Evolutionary conservation across 2,888 invertebrate genomes (phyloP), one percentile per base, ranked within the genome.

Genomic region (Carpatolechia fugitivella): DNA sequence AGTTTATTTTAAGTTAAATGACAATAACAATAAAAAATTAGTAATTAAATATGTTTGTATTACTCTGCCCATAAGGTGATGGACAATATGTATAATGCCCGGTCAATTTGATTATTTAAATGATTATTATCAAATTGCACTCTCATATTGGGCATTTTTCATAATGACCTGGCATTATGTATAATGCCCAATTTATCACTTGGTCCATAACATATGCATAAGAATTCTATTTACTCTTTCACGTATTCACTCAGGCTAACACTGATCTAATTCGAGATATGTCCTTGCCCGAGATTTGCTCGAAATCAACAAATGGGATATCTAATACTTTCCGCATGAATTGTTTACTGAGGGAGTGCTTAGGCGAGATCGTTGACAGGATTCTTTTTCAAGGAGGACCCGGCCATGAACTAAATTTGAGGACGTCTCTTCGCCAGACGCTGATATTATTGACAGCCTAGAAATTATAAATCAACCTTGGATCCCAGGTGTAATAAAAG

Each of bases 341-440:
- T 31, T 48, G 48, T 48, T 48, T 48, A 35, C 35, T 33, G 16
- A 35, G 6, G 18, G n/a, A 16, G 48, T 35, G 11, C 16, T 47
- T 5, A 47, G 14, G 14, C 33, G 16, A 20, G 40, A 54, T 48
- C 46, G 24, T 16, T 29, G 33, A 33, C 20, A 33, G 48, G 48
- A 54, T 50, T 40, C 52, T 40, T 54, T 57, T 49, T 31, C 55
- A 47, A 29, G 11, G 30, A 64, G 60, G 61, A 54, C 40, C 30
- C 57, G 57, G 20, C 65, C 65, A 51, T 65, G 68, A 66, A 50
- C 60, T 62, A 61, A 64, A 62, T 67, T 56, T 52, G 54, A 55
- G 41, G 41, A 11, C 20, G 24, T 41, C 20, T 41, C 11, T 20
- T 20, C 8, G 18, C 20, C 10, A 10, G 20, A 10, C 20, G n/a